Base-by-base conservation (phyloP, 2,888 invertebrate genomes). In the Serripes groenlandicus region DNA sequence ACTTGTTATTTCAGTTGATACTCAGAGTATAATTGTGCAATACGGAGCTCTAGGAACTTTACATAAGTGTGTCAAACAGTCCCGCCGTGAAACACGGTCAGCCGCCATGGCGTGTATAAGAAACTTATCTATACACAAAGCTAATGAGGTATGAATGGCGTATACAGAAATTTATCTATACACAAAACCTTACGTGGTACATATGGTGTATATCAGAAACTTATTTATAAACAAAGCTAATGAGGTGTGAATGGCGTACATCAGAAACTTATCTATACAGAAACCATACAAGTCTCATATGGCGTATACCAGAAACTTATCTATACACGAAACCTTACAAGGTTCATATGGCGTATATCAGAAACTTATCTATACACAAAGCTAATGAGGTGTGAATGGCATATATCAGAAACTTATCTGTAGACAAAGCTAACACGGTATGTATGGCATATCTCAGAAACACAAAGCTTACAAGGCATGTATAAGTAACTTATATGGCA, bases 251-350 rank as follows among this genome's bases (percentile, higher is more conserved):
- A 30, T 52, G 0, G 21, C 72, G 49, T 3, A n/a, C 21, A 42
- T n/a, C 15, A 15, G 42, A 42, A 11, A 42, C 15, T n/a, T n/a
- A n/a, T n/a, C n/a, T n/a, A n/a, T n/a, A n/a, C n/a, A n/a, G n/a
- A n/a, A n/a, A n/a, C n/a, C n/a, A n/a, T n/a, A n/a, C n/a, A n/a
- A n/a, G n/a, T n/a, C n/a, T n/a, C n/a, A n/a, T n/a, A 83, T 92
- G 64, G 92, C 92, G 5, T 92, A 92, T 81, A 85, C 93, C 0
- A 78, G 92, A n/a, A 93, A 93, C 75, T 89, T 93, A 15, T 92
- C 93, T 23, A 91, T 91, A 52, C 89, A 91, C 73, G 88, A 89
- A 62, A 83, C 89, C n/a, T n/a, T n/a, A n/a, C n/a, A n/a, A n/a
- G n/a, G n/a, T n/a, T n/a, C n/a, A n/a, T n/a, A n/a, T n/a, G n/a